Conservation (phyloP, 92 coral and sea anemone genomes). For the Bergia sp. region DNA sequence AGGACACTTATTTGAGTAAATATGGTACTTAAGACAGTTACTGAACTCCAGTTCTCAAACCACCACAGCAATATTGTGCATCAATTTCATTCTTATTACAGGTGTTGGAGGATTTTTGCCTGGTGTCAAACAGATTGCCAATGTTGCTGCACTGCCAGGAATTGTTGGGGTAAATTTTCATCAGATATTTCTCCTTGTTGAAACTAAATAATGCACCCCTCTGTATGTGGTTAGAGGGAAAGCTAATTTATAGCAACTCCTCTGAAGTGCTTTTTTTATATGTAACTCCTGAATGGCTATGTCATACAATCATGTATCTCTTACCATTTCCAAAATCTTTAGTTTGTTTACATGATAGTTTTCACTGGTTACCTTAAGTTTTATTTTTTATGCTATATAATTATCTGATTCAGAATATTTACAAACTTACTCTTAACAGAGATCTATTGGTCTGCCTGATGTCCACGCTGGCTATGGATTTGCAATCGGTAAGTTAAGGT, state of each 20-base stretch:
- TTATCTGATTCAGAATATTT: too few species aligned
- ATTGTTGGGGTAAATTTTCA: constrained; percentile 83
- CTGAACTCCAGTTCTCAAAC: background rate
- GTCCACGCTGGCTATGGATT: constrained; percentile 98
- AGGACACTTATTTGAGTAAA: too few species aligned
- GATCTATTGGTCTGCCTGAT: constrained; percentile 95
- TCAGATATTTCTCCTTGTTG: too few species aligned
- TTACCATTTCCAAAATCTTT: too few species aligned
- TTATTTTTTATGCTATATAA: too few species aligned
- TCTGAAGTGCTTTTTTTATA: too few species aligned
- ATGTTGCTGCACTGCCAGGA: constrained; percentile 98
- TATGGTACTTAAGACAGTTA: background rate
- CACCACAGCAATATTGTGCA: background rate
- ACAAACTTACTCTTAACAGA: constrained; percentile 46
- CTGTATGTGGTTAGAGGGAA: too few species aligned
- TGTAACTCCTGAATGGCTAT: too few species aligned
- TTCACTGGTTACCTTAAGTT: background rate
- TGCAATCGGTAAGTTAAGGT: constrained; percentile 84
- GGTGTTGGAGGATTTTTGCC: constrained; percentile 97
- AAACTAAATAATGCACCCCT: too few species aligned
- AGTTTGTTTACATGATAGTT: background rate
- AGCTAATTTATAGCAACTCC: too few species aligned
- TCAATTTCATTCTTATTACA: background rate
- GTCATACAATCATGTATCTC: too few species aligned
- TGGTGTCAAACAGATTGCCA: constrained; percentile 98